Percentiles rank a stretch among this genome's conserved stretches.
Evolutionary conservation across 2,888 invertebrate genomes (phyloP).

Genomic region (Drosophila monieri): DNA sequence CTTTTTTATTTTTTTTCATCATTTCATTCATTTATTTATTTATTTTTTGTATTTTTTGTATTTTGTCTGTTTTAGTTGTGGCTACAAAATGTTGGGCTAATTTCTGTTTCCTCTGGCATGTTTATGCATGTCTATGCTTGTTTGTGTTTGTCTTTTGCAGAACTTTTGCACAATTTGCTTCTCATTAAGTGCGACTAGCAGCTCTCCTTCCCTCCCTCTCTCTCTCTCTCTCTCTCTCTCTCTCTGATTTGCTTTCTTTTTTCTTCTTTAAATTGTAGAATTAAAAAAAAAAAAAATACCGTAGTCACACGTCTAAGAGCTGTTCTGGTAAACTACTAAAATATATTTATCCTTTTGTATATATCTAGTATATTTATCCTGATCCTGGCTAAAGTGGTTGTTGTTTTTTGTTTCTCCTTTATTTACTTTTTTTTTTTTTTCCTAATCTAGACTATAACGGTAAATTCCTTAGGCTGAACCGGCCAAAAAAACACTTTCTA

Average conservation of each 20-base stretch:
- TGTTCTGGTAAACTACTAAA: conserved; percentile 10
- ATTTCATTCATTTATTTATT: conserved; percentile 2
- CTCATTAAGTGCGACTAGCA: conserved; percentile 44
- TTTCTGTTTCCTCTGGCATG: conserved; percentile 36
- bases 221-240: conserved; percentile 4
- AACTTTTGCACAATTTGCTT: conserved; percentile 49
- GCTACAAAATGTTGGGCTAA: not conserved
- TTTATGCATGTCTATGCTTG: not conserved
- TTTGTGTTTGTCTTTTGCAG: conserved; percentile 38
- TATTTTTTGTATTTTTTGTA: not conserved
- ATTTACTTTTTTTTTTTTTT: not conserved
- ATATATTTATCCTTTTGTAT: conserved; percentile 19
- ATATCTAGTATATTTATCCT: conserved; percentile 1
- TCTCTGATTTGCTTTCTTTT: not conserved
- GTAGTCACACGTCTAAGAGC: conserved; percentile 5
- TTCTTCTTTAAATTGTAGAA: not conserved
- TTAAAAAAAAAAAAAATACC: conserved; percentile 4
- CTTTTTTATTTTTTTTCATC: not conserved
- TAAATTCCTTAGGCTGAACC: conserved; percentile 33
- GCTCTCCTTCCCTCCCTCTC: conserved; percentile 16
- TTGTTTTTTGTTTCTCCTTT: conserved; percentile 1
- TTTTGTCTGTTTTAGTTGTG: not conserved
- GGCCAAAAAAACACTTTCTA: not conserved
- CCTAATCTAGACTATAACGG: conserved; percentile 34
- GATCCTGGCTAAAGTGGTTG: conserved; percentile 6